phyloP scores from a whole-genome alignment of 1,140 invertebrate genomes.

The Drosophila obscura region DNA sequence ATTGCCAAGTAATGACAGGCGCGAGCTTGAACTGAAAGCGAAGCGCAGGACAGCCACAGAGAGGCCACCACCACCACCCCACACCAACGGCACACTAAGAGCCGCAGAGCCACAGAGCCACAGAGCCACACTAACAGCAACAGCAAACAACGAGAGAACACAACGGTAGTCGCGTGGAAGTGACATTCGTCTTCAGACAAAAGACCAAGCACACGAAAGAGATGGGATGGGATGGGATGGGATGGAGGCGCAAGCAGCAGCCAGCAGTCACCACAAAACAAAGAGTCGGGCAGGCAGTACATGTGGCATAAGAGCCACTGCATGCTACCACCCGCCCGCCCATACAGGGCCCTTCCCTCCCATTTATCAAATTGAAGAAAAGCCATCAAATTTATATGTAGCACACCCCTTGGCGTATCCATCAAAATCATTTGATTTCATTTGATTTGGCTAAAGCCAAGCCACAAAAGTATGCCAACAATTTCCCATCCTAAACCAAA shows the following conservation, averaged over 20 bases:
- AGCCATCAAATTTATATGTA: no score
- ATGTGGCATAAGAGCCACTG: background rate
- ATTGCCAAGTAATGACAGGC: conserved; percentile 58
- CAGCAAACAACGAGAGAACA: background rate
- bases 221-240: background rate
- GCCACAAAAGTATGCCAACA: no score
- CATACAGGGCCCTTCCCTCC: no score
- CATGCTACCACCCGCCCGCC: no score
- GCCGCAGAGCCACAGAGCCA: conserved; percentile 6
- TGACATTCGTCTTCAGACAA: conserved; percentile 73
- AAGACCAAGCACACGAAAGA: conserved; percentile 19
- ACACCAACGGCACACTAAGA: background rate
- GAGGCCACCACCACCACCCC: conserved; percentile 4
- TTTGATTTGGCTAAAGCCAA: no score
- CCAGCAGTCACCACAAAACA: background rate
- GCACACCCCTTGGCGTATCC: no score
- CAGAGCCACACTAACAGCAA: conserved; percentile 4
- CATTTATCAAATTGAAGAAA: no score
- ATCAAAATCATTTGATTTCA: no score
- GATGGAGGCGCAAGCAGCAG: background rate
- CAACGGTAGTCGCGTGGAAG: conserved; percentile 61
- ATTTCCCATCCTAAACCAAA: no score
- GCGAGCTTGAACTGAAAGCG: conserved; percentile 55
- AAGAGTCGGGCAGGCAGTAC: background rate
- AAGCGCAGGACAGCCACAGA: conserved; percentile 19